phyloP scores from a whole-genome alignment of 2,113 vertebrate genomes.

The Tursiops truncatus region DNA sequence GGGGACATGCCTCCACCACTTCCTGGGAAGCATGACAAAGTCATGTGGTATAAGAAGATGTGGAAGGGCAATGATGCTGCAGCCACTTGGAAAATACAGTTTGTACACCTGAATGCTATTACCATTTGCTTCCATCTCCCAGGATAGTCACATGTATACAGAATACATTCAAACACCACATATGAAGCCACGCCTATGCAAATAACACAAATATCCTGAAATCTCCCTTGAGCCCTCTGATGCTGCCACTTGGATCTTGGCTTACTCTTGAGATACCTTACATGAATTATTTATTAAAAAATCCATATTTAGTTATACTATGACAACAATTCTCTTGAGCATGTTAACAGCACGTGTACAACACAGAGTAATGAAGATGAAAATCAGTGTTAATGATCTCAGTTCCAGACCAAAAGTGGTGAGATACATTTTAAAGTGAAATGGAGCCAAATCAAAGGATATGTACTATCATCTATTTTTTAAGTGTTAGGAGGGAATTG shows the following conservation, averaged over 20 bases:
- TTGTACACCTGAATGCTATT: too few species aligned
- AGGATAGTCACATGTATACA: neutral
- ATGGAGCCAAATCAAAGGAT: neutral
- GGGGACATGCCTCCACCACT: neutral
- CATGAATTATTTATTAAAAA: neutral
- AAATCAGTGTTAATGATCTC: neutral
- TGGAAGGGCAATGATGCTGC: rapidly evolving
- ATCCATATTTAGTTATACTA: neutral
- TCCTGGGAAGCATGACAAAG: neutral
- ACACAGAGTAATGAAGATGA: neutral
- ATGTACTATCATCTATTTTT: neutral
- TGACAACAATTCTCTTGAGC: neutral
- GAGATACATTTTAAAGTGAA: neutral
- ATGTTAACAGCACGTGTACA: neutral
- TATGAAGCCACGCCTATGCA: neutral
- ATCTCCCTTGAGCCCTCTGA: neutral
- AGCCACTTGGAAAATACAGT: neutral
- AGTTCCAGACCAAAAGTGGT: neutral
- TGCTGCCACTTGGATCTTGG: neutral
- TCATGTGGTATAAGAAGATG: neutral
- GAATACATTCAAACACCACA: neutral
- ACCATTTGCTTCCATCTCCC: neutral
- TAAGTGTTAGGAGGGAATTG: neutral
- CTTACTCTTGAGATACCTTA: neutral
- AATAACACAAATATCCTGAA: neutral